These are phyloP conservation scores for Drosophila dunni DNA, from an alignment of 1,140 invertebrate genomes.

Conservation along the genomic window DNA sequence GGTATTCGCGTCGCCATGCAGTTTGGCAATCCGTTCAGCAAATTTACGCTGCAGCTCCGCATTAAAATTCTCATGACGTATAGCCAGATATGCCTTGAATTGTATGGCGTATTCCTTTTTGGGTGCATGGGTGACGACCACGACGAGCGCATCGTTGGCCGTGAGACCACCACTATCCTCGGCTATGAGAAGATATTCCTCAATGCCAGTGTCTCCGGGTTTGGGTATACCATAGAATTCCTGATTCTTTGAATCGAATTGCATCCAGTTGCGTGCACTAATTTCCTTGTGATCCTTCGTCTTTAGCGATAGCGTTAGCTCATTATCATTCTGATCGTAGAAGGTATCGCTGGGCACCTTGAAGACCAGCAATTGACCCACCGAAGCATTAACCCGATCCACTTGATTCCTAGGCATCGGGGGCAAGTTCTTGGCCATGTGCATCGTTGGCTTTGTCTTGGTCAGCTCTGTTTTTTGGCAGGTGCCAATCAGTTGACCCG, in stretches of 20 bases:
- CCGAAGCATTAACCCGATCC: conserved; percentile 92
- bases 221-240: conserved; percentile 95
- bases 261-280: conserved; percentile 91
- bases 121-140: conserved; percentile 88
- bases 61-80: conserved; percentile 89
- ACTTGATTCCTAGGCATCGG: conserved; percentile 93
- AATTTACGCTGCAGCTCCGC: conserved; percentile 91
- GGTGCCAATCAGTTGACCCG: conserved; percentile 87
- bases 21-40: conserved; percentile 90
- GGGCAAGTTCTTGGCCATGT: conserved; percentile 88
- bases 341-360: conserved; percentile 94
- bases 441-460: conserved; percentile 85
- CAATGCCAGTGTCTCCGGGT: conserved; percentile 88
- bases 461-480: conserved; percentile 86
- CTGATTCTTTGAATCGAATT: conserved; percentile 94
- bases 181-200: conserved; percentile 91
- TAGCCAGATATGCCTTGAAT: conserved; percentile 92
- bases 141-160: conserved; percentile 91
- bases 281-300: conserved; percentile 89
- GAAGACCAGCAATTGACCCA: conserved; percentile 91
- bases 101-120: conserved; percentile 87
- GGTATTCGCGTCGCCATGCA: conserved; percentile 91
- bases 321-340: conserved; percentile 94
- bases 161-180: conserved; percentile 89
- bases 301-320: conserved; percentile 89